A percentile compares a stretch with the other conserved stretches of the same genome.
Evolutionary conservation across 2,888 invertebrate species (phyloP).

Genomic region (Venusia cambrica): DNA sequence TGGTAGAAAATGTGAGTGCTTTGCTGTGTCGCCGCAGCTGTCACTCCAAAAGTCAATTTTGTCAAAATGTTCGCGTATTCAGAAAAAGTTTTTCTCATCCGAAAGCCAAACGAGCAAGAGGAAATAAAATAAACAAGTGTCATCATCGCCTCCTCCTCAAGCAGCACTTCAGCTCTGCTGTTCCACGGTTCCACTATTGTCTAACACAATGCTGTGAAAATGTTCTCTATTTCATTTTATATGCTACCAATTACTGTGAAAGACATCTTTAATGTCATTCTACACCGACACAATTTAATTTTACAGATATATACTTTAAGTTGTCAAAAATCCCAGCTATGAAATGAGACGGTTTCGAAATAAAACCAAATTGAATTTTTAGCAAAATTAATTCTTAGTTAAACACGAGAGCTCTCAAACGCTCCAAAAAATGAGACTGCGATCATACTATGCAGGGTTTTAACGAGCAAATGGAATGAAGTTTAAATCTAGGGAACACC

Average conservation of each 20-base stretch:
- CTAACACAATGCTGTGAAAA: constrained; percentile 24
- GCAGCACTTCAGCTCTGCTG: constrained; percentile 37
- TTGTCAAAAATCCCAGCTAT: constrained; percentile 14
- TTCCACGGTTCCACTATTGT: constrained; percentile 46
- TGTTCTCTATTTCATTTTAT: constrained; percentile 16
- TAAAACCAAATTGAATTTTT: constrained; percentile 23
- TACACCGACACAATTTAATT: constrained; percentile 3
- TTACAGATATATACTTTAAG: constrained; percentile 14
- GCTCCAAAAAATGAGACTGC: constrained; percentile 48
- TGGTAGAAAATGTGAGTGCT: constrained; percentile 28
- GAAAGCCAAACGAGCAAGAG: constrained; percentile 54
- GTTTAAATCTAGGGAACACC: constrained; percentile 54
- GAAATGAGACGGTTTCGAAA: constrained; percentile 19
- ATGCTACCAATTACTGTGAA: not conserved
- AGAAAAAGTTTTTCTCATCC: constrained; percentile 56
- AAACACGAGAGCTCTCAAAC: constrained; percentile 34
- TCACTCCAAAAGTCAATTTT: constrained; percentile 72
- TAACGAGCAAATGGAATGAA: constrained; percentile 52
- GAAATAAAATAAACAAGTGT: constrained; percentile 76
- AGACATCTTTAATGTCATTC: not conserved
- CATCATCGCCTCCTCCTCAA: constrained; percentile 62
- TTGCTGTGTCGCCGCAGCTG: constrained; percentile 45
- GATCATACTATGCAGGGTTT: constrained; percentile 49
- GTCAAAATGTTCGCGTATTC: constrained; percentile 55
- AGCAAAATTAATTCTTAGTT: constrained; percentile 18